phyloP scores from a whole-genome alignment of 1,140 invertebrate species.

The Lethrus apterus region DNA sequence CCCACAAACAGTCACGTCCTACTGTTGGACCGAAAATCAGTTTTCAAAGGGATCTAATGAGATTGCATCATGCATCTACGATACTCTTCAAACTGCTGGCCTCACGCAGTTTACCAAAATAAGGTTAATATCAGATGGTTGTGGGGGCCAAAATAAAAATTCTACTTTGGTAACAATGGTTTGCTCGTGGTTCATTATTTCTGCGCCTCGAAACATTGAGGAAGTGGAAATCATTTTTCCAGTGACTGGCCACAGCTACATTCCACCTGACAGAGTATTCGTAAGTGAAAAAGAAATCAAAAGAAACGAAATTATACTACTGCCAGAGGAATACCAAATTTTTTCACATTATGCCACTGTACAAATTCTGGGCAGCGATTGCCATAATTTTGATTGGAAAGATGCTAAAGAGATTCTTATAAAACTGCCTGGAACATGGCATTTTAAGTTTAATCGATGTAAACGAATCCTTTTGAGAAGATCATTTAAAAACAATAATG shows the following conservation, averaged over 20 bases:
- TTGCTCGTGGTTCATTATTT: neutral
- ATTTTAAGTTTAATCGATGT: slow-evolving; percentile 23
- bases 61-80: neutral
- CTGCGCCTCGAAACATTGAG: slow-evolving; percentile 7
- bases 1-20: no score
- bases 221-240: slow-evolving; percentile 17
- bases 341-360: slow-evolving; percentile 15
- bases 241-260: slow-evolving; percentile 18
- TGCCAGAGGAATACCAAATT: neutral
- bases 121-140: slow-evolving; percentile 3
- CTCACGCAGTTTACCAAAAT: neutral
- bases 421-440: slow-evolving; percentile 17
- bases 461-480: slow-evolving; percentile 23
- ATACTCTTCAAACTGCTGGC: neutral
- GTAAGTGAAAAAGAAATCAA: slow-evolving; percentile 14
- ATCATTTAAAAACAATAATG: slow-evolving; percentile 14
- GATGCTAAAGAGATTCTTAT: slow-evolving; percentile 9
- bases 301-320: neutral
- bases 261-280: slow-evolving; percentile 20
- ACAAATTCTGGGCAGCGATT: slow-evolving; percentile 1
- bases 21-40: no score
- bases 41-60: no score
- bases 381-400: slow-evolving; percentile 23
- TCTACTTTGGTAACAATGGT: slow-evolving; percentile 4
- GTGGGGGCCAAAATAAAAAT: slow-evolving; percentile 14